Conservation (phyloP, 2,888 invertebrate species). For the Scaptomyza parva region DNA sequence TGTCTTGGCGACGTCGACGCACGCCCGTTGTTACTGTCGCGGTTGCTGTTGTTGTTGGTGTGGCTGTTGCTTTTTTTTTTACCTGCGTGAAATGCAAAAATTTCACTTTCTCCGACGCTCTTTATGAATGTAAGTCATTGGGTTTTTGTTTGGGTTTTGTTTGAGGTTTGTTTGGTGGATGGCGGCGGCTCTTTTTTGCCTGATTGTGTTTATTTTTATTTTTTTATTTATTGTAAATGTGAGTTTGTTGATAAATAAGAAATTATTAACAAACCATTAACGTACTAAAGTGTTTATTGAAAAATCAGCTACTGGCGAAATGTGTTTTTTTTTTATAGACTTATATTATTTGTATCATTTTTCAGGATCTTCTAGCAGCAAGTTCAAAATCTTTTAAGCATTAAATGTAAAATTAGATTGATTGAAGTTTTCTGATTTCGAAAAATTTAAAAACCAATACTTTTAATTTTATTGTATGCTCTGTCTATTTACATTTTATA, state of each 20-base stretch:
- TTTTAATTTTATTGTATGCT: neutral
- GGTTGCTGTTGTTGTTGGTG: constrained; percentile 33
- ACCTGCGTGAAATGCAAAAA: constrained; percentile 74
- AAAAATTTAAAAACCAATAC: no score
- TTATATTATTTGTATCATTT: neutral
- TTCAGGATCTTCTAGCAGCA: neutral
- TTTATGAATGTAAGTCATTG: constrained; percentile 73
- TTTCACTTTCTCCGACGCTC: constrained; percentile 77
- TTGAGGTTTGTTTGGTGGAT: constrained; percentile 17
- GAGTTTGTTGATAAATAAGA: constrained; percentile 24
- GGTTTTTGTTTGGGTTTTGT: constrained; percentile 50
- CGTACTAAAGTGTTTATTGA: neutral
- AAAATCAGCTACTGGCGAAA: neutral
- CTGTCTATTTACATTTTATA: neutral
- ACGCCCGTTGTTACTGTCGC: constrained; percentile 30
- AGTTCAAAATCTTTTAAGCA: neutral
- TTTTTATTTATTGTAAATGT: constrained; percentile 32
- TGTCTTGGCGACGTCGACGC: constrained; percentile 12
- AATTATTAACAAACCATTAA: constrained; percentile 17
- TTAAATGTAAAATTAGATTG: no score
- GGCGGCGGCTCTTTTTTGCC: constrained; percentile 31
- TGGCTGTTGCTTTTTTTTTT: constrained; percentile 37
- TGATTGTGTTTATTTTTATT: constrained; percentile 18
- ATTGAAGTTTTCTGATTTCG: no score
- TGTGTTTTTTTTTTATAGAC: neutral